Conservation (phyloP, 2,113 vertebrate genomes). For the Aegithalos caudatus region DNA sequence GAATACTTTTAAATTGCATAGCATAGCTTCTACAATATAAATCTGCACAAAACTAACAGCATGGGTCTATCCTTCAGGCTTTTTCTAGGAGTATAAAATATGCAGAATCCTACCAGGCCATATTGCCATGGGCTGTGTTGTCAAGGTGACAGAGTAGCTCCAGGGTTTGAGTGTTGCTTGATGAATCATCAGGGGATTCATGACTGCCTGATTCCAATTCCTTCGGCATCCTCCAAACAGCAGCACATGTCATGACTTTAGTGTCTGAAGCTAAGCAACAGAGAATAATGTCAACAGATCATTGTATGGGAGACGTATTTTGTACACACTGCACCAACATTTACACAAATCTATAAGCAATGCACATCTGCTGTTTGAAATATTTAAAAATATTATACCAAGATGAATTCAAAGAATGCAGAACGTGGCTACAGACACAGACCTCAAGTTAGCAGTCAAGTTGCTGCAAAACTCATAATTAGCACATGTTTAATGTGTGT, state of each 20-base stretch:
- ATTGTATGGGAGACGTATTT: constrained; percentile 10
- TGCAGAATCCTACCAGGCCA: constrained; percentile 87
- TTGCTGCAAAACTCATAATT: neutral
- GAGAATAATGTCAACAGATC: constrained; percentile 68
- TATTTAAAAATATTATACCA: constrained; percentile 22
- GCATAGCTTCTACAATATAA: neutral
- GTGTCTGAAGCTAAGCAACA: constrained; percentile 87
- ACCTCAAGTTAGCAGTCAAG: neutral
- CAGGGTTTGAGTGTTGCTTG: constrained; percentile 92
- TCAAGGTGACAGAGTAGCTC: constrained; percentile 98
- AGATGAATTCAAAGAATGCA: constrained; percentile 15
- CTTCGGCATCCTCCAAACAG: constrained; percentile 96
- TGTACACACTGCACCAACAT: constrained; percentile 2
- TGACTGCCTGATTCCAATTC: constrained; percentile 93
- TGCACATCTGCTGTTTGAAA: constrained; percentile 50
- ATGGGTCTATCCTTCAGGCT: constrained; percentile 16
- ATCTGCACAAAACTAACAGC: constrained; percentile 8
- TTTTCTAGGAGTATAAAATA: constrained; percentile 58
- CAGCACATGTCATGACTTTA: constrained; percentile 89
- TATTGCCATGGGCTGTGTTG: constrained; percentile 85
- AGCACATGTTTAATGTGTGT: neutral
- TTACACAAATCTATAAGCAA: constrained; percentile 22
- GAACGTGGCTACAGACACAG: neutral
- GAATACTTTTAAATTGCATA: neutral
- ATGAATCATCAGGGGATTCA: constrained; percentile 94